phyloP scores from a whole-genome alignment of 2,888 invertebrate species.

The Cephalotes varians region DNA sequence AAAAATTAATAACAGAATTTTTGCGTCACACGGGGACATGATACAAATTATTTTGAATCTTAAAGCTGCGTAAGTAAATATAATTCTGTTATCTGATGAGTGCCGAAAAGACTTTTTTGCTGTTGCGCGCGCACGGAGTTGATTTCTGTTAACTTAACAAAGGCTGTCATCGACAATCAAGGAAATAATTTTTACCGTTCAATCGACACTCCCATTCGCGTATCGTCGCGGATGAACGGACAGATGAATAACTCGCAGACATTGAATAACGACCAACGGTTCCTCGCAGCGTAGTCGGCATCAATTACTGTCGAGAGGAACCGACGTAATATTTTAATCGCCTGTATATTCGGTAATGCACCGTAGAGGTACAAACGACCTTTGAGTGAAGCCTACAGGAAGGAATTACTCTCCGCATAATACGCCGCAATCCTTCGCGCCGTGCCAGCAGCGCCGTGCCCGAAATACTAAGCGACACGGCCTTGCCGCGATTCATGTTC shows the following conservation, averaged over 20 bases:
- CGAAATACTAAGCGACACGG: slow-evolving; percentile 14
- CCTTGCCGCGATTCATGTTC: slow-evolving; percentile 13
- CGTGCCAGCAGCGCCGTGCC: background rate
- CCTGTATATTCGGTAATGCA: slow-evolving; percentile 33
- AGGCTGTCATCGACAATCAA: background rate
- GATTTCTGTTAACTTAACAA: background rate
- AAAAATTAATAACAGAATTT: no score
- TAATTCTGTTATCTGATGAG: background rate
- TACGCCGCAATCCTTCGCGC: background rate
- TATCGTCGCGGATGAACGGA: slow-evolving; percentile 51
- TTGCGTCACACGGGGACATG: background rate
- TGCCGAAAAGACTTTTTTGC: background rate
- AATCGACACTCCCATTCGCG: slow-evolving; percentile 8
- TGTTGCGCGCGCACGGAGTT: background rate
- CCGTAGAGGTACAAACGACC: slow-evolving; percentile 15
- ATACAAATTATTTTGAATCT: background rate
- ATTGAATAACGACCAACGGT: slow-evolving; percentile 62
- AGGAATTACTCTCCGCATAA: slow-evolving; percentile 10
- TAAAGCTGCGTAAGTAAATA: background rate
- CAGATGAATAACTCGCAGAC: slow-evolving; percentile 61
- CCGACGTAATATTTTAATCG: slow-evolving; percentile 57
- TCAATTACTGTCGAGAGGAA: slow-evolving; percentile 51
- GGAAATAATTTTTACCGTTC: slow-evolving; percentile 32
- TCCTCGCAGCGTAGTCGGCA: slow-evolving; percentile 43
- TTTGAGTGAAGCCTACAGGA: slow-evolving; percentile 18